These are phyloP conservation scores for Yponomeuta malinellus DNA, from an alignment of 2,888 invertebrate genomes.

Conservation along the genomic window DNA sequence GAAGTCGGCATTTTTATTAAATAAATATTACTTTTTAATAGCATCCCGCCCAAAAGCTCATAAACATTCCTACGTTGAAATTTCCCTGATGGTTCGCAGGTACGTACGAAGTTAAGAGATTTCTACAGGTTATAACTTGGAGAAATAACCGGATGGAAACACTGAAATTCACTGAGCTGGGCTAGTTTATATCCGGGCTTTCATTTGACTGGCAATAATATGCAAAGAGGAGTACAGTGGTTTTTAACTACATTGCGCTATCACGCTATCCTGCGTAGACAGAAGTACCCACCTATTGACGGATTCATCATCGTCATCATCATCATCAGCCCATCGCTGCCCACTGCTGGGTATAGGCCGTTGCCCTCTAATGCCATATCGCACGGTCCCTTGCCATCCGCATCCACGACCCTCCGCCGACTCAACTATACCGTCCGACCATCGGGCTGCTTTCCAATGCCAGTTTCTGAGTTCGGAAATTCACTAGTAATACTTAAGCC, in stretches of 20 bases:
- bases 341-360: no score
- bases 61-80: background rate
- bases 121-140: background rate
- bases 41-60: background rate
- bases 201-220: background rate
- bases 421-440: no score
- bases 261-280: background rate
- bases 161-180: background rate
- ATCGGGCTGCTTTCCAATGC: no score
- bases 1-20: no score
- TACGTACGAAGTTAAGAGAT: background rate
- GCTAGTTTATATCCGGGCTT: conserved; percentile 1
- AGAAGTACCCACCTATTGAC: background rate
- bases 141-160: background rate
- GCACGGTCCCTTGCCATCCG: no score
- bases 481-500: no score
- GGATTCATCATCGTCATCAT: no score
- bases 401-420: no score
- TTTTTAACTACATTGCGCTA: background rate
- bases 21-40: background rate
- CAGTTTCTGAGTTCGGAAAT: no score
- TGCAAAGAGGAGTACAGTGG: background rate
- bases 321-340: no score
- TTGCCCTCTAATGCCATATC: no score
- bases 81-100: background rate